Percentiles rank a stretch among this genome's conserved stretches.
Evolutionary conservation across 1,140 invertebrate species (phyloP).

Genomic region (Drosophila athabasca): DNA sequence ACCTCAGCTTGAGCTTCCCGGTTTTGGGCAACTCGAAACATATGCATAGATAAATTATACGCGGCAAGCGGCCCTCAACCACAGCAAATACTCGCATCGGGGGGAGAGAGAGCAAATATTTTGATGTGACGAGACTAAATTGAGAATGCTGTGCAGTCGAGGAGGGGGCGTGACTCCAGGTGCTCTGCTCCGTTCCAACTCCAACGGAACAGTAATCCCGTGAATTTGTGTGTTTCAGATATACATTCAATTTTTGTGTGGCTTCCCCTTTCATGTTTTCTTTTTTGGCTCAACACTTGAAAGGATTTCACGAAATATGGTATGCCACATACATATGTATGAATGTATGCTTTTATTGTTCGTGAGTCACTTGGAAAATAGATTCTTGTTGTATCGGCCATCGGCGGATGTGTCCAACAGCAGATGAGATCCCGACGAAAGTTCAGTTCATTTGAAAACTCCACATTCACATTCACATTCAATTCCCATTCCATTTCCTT

Average conservation of each 20-base stretch:
- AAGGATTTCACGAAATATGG: constrained; percentile 17
- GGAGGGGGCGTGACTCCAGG: constrained; percentile 25
- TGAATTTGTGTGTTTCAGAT: constrained; percentile 24
- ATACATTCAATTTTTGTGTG: constrained; percentile 22
- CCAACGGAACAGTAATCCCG: constrained; percentile 16
- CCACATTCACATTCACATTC: too few species aligned
- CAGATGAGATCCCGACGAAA: constrained; percentile 48
- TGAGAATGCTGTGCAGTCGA: constrained; percentile 47
- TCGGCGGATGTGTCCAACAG: constrained; percentile 25
- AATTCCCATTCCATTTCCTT: neutral
- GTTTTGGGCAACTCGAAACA: constrained; percentile 73
- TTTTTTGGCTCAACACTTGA: constrained; percentile 14
- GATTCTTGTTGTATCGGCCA: constrained; percentile 51
- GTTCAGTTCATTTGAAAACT: constrained; percentile 17
- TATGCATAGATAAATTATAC: constrained; percentile 82
- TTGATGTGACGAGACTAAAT: constrained; percentile 75
- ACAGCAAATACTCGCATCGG: constrained; percentile 27
- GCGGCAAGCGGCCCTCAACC: constrained; percentile 67
- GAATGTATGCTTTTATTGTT: constrained; percentile 32
- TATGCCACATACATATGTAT: too few species aligned
- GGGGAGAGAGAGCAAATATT: constrained; percentile 52
- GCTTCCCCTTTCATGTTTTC: constrained; percentile 12
- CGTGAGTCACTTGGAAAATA: constrained; percentile 60
- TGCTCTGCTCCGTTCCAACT: constrained; percentile 7
- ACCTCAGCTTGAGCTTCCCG: constrained; percentile 41